Percentiles rank a stretch among this genome's conserved stretches.
phyloP scores from a whole-genome alignment of 2,888 invertebrate genomes.

The Brenthis daphne region DNA sequence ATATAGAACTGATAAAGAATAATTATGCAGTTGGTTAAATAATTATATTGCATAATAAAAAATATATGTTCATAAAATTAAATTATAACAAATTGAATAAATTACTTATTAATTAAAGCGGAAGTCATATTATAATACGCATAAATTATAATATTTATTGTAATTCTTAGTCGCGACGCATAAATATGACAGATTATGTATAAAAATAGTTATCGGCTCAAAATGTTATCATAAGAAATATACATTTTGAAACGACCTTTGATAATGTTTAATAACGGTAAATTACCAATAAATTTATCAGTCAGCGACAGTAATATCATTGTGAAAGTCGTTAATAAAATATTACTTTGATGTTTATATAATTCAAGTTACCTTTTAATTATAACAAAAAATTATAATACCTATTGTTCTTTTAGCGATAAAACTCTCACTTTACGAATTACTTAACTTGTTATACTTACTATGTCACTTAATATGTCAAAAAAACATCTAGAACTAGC shows the following conservation, averaged over 20 bases:
- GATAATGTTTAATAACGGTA: neutral
- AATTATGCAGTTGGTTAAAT: neutral
- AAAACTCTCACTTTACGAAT: too few relatives aligned
- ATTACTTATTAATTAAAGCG: neutral
- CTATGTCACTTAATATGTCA: neutral
- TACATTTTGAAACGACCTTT: slow-evolving; percentile 1
- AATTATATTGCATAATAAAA: neutral
- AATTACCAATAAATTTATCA: too few relatives aligned
- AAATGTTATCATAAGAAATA: neutral
- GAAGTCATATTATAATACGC: neutral
- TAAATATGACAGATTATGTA: neutral
- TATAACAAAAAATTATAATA: too few relatives aligned
- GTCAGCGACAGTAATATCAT: too few relatives aligned
- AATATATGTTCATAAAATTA: neutral
- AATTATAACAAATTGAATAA: neutral
- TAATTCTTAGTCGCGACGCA: neutral
- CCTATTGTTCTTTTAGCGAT: too few relatives aligned
- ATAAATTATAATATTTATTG: neutral
- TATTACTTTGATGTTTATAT: too few relatives aligned
- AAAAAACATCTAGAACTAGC: neutral
- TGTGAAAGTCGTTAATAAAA: too few relatives aligned
- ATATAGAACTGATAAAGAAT: neutral
- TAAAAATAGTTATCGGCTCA: neutral
- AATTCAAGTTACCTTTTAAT: too few relatives aligned
- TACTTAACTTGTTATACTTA: neutral